Evolutionary conservation across 2,113 vertebrate species (phyloP).

Genomic region (Lagopus leucura): DNA sequence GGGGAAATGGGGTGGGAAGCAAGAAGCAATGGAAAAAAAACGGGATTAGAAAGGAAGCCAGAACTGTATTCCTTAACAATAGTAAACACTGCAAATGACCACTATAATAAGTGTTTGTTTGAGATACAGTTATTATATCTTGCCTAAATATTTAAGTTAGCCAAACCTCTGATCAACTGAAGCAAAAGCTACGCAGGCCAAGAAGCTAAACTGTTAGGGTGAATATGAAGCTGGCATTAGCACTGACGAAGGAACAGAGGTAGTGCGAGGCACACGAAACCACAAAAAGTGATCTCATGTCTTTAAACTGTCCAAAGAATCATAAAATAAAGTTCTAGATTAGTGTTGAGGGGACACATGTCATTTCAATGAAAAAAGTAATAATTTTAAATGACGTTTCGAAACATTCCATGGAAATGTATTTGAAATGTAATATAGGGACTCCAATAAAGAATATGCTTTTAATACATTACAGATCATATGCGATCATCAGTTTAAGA

Average conservation of each 20-base stretch:
- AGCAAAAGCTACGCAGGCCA: not conserved
- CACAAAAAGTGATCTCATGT: conserved; percentile 71
- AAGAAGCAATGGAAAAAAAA: not conserved
- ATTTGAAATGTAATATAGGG: conserved; percentile 77
- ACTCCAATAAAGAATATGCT: conserved; percentile 72
- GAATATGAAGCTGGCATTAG: conserved; percentile 22
- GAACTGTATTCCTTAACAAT: not conserved
- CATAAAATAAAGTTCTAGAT: conserved; percentile 69
- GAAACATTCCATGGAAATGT: conserved; percentile 76
- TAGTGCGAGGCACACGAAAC: conserved; percentile 51
- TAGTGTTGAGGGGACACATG: conserved; percentile 71
- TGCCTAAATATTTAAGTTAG: conserved; percentile 65
- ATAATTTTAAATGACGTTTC: conserved; percentile 72
- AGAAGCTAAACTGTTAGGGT: conserved; percentile 19
- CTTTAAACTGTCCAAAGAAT: conserved; percentile 74
- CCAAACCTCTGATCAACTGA: conserved; percentile 45
- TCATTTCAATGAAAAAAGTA: conserved; percentile 63
- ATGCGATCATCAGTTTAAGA: conserved; percentile 75
- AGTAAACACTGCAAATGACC: not conserved
- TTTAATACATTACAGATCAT: conserved; percentile 77
- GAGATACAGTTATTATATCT: conserved; percentile 51
- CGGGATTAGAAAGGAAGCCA: not conserved
- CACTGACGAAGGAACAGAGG: conserved; percentile 34
- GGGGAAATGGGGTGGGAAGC: not conserved
- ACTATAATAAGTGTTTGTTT: conserved; percentile 42